Evolutionary conservation across 2,797 vertebrate genomes (phyloP).

Genomic region (Gila robusta): DNA sequence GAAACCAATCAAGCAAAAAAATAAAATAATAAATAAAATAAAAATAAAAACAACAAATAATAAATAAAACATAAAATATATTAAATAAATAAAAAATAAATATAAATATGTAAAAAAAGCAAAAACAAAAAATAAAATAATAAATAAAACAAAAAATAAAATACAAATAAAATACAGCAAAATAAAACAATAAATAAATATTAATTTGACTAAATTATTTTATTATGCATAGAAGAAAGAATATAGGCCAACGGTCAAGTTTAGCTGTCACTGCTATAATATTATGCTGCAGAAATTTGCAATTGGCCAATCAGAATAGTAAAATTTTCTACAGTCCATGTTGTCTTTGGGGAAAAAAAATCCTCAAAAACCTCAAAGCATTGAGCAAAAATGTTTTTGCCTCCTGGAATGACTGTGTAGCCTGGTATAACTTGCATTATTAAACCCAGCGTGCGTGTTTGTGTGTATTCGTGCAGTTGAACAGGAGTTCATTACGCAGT

Average conservation of each 20-base stretch:
- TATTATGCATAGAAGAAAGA: not conserved
- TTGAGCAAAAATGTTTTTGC: not conserved
- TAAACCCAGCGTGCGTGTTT: conserved; percentile 42
- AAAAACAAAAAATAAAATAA: not conserved
- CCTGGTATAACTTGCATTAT: conserved; percentile 6
- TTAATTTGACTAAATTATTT: not conserved
- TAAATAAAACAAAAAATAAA: not conserved
- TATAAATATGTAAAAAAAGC: not conserved
- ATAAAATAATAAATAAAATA: not conserved
- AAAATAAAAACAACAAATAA: not conserved
- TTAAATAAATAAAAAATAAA: not conserved
- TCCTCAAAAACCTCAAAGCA: not conserved
- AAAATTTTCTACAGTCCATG: not conserved
- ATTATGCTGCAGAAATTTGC: not conserved
- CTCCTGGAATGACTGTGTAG: not conserved
- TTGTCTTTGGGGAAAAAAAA: not conserved
- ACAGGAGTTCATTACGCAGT: conserved; percentile 34
- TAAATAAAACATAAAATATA: not conserved
- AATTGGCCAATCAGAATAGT: not conserved
- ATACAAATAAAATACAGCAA: not conserved
- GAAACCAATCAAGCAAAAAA: not conserved
- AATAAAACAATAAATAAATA: not conserved
- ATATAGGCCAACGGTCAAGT: not conserved
- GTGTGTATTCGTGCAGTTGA: conserved; percentile 40
- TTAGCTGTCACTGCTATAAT: not conserved